phyloP scores from a whole-genome alignment of 2,113 vertebrate genomes.

The Vulpes vulpes region DNA sequence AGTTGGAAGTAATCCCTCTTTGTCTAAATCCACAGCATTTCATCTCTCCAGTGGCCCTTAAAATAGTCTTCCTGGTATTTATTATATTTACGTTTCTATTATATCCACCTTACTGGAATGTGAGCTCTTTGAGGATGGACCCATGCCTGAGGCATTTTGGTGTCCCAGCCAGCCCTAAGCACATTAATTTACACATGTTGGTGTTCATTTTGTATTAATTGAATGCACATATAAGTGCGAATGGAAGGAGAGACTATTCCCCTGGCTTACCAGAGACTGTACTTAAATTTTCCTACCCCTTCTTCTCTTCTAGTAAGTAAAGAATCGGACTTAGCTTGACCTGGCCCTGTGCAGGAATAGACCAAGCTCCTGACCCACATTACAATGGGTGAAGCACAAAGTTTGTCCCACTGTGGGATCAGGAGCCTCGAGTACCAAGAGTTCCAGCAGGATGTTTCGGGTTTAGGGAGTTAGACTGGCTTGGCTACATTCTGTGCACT shows the following conservation, averaged over 20 bases:
- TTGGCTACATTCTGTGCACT: not conserved
- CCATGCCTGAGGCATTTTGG: not conserved
- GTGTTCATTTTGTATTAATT: not conserved
- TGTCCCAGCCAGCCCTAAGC: not conserved
- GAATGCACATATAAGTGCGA: not conserved
- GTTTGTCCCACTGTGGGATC: not conserved
- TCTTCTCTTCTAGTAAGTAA: not conserved
- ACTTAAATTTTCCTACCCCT: not conserved
- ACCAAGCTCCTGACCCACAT: not conserved
- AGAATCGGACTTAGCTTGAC: constrained; percentile 15
- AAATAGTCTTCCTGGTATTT: constrained; percentile 5
- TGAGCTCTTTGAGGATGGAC: not conserved
- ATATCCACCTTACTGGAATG: not conserved
- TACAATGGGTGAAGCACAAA: not conserved
- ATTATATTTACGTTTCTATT: not conserved
- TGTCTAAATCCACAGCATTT: not conserved
- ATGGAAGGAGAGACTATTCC: not conserved
- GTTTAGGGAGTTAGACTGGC: not conserved
- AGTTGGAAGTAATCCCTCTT: not conserved
- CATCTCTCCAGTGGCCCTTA: not conserved
- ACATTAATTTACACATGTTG: not conserved
- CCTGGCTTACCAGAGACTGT: not conserved
- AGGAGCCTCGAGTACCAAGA: not conserved
- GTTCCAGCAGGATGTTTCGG: not conserved
- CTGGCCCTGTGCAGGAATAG: not conserved